A percentile compares a stretch with the other conserved stretches of the same genome.
These are phyloP conservation scores for Leptobrachium ailaonicum DNA, from an alignment of 2,113 vertebrate species.

Conservation along the genomic window DNA sequence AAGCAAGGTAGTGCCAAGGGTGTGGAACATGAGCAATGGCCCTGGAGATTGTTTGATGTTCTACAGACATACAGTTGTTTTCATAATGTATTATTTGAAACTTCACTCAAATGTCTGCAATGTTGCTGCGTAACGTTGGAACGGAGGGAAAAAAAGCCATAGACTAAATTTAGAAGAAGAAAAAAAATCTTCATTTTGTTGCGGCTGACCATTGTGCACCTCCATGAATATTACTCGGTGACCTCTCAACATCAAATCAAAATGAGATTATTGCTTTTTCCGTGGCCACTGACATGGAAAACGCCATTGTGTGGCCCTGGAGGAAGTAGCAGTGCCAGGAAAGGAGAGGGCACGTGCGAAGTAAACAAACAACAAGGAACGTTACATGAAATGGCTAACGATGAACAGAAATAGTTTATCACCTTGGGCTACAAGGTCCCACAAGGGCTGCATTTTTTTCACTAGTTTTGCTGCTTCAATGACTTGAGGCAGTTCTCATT, in stretches of 20 bases:
- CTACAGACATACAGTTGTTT: too few relatives aligned
- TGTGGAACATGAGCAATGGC: too few relatives aligned
- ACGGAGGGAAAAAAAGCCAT: not conserved
- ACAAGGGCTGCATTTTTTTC: conserved; percentile 24
- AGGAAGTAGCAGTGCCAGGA: conserved; percentile 11
- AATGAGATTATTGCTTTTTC: not conserved
- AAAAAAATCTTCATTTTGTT: not conserved
- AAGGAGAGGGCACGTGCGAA: conserved; percentile 2
- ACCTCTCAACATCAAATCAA: conserved; percentile 21
- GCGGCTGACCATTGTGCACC: not conserved
- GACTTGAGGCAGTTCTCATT: conserved; percentile 37
- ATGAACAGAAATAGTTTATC: conserved; percentile 26
- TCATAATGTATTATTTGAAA: too few relatives aligned
- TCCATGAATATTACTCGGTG: conserved; percentile 4
- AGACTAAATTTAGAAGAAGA: not conserved
- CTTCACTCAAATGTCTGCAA: not conserved
- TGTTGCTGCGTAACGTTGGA: not conserved
- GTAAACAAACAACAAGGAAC: conserved; percentile 37
- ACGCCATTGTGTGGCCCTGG: conserved; percentile 10
- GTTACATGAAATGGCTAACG: conserved; percentile 14
- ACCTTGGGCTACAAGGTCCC: conserved; percentile 25
- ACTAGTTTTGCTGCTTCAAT: conserved; percentile 17
- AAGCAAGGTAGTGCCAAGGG: too few relatives aligned
- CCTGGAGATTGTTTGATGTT: too few relatives aligned
- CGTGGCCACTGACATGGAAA: not conserved